Percentiles rank a stretch among this genome's conserved stretches.
Evolutionary conservation across 2,113 vertebrate species (phyloP).

Genomic region (Pedionomus torquatus): DNA sequence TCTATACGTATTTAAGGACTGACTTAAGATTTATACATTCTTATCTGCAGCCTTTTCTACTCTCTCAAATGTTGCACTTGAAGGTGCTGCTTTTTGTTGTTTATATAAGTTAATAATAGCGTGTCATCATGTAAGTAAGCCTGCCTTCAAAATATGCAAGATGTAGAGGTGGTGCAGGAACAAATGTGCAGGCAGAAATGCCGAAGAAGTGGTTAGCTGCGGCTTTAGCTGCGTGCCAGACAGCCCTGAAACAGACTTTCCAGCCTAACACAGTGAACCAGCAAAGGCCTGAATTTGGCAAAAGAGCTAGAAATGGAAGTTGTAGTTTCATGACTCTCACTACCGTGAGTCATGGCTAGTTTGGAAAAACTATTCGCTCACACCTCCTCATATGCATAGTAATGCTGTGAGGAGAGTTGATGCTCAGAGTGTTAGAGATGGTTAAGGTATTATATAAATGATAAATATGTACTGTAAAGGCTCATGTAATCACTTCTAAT

Average conservation of each 20-base stretch:
- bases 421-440: neutral
- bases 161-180: neutral
- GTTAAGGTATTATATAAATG: neutral
- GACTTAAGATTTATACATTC: neutral
- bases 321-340: neutral
- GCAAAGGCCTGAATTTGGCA: neutral
- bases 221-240: neutral
- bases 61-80: neutral
- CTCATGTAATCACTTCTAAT: neutral
- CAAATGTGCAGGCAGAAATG: neutral
- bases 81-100: neutral
- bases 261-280: neutral
- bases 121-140: neutral
- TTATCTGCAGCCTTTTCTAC: neutral
- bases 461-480: neutral
- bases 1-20: accelerated
- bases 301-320: neutral
- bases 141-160: neutral
- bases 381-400: neutral
- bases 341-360: neutral
- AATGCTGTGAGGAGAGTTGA: neutral
- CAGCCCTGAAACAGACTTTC: neutral
- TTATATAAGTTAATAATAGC: neutral
- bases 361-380: neutral
- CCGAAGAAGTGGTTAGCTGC: neutral